These are phyloP conservation scores for Pimpla rufipes DNA, from an alignment of 2,888 invertebrate genomes.

Conservation along the genomic window DNA sequence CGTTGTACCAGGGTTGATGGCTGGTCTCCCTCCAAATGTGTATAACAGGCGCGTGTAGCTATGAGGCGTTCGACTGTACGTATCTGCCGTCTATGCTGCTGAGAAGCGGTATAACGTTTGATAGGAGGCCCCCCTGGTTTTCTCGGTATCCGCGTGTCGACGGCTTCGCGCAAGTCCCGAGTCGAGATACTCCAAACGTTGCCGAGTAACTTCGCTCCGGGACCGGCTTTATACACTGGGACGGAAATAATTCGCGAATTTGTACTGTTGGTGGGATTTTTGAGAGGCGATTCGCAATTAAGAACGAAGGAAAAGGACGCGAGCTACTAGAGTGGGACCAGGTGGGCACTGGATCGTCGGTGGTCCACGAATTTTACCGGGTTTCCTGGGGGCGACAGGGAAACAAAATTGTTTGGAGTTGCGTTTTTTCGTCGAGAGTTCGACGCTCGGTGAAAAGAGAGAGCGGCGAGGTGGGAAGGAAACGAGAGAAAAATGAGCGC, in stretches of 20 bases:
- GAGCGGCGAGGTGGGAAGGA: no score
- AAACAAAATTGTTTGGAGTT: no score
- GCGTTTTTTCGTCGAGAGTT: no score
- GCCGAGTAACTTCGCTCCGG: not conserved
- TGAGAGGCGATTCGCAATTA: no score
- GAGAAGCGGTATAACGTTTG: slow-evolving; percentile 14
- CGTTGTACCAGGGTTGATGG: no score
- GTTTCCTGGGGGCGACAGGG: no score
- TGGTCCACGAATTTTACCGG: no score
- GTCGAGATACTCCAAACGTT: not conserved
- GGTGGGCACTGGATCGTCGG: no score
- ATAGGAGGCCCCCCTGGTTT: slow-evolving; percentile 16
- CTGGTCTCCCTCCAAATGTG: not conserved
- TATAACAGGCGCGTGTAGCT: not conserved
- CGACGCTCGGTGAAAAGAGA: no score
- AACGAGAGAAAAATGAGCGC: no score
- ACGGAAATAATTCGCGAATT: not conserved
- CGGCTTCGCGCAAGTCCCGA: slow-evolving; percentile 1
- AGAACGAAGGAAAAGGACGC: no score
- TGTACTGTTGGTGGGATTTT: not conserved
- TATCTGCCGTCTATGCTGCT: not conserved
- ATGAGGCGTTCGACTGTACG: not conserved
- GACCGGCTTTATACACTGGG: not conserved
- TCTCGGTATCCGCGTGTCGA: slow-evolving; percentile 2
- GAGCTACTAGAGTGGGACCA: no score